Evolutionary conservation across 2,888 invertebrate species (phyloP).

Genomic region (Rhagonycha lutea): DNA sequence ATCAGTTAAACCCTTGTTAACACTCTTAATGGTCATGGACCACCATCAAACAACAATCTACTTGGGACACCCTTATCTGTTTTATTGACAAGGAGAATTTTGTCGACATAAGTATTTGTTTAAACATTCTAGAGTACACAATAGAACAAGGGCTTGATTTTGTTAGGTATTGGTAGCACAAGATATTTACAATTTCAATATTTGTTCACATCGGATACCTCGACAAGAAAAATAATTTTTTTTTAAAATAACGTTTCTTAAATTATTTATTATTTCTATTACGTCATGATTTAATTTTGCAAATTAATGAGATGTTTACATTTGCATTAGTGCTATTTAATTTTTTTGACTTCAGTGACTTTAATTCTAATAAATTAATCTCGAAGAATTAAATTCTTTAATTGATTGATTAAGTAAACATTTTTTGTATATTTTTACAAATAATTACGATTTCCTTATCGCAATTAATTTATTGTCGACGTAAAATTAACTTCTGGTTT

Average conservation of each 20-base stretch:
- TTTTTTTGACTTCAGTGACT: background rate
- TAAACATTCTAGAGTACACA: conserved; percentile 3
- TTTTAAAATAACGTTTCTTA: background rate
- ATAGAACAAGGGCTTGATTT: background rate
- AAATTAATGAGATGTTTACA: background rate
- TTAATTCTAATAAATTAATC: background rate
- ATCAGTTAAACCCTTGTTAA: conserved; percentile 28
- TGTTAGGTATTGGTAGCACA: background rate
- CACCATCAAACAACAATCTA: conserved; percentile 31
- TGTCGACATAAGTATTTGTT: conserved; percentile 9
- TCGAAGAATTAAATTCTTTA: background rate
- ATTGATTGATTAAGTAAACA: background rate
- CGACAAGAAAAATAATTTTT: background rate
- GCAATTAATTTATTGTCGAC: background rate
- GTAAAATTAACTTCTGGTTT: background rate
- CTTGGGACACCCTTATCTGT: conserved; percentile 3
- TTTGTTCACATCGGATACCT: background rate
- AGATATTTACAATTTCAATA: background rate
- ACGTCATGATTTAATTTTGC: background rate
- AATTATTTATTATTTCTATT: background rate
- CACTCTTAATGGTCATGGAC: conserved; percentile 28
- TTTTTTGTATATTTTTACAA: background rate
- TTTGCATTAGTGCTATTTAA: background rate
- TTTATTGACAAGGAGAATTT: conserved; percentile 11
- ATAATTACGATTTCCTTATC: background rate